Percentiles rank a stretch among this genome's conserved stretches.
These are phyloP conservation scores for Geodia barretti DNA, from an alignment of 37 sponge, comb jelly and placozoan genomes.

Conservation along the genomic window DNA sequence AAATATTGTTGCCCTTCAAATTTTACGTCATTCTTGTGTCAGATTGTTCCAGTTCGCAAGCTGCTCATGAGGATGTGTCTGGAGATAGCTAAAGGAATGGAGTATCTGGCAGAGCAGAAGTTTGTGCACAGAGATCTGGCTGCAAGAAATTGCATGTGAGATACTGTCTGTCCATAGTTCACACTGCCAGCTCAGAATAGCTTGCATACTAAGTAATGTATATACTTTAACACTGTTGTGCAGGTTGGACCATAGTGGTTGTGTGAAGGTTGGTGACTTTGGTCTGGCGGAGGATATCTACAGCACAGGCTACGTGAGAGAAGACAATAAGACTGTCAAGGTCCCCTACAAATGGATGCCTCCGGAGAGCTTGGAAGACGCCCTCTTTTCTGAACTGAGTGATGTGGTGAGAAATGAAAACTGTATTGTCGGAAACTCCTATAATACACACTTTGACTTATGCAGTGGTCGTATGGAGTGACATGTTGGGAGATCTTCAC, in stretches of 20 bases:
- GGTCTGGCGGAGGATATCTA: conserved; percentile 43
- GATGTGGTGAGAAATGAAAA: conserved; percentile 15
- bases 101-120: conserved; percentile 19
- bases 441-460: no score
- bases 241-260: conserved; percentile 24
- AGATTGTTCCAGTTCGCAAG: conserved; percentile 25
- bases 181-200: no score
- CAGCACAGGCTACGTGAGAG: conserved; percentile 24
- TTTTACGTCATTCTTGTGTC: no score
- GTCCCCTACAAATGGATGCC: conserved; percentile 47
- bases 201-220: no score
- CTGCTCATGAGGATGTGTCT: conserved; percentile 27
- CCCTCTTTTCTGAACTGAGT: conserved; percentile 21
- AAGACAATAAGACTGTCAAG: conserved; percentile 4
- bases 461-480: conserved; percentile 55
- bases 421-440: background rate
- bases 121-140: conserved; percentile 42
- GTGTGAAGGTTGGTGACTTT: conserved; percentile 39
- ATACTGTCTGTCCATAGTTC: no score
- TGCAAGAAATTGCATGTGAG: conserved; percentile 45
- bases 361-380: conserved; percentile 26
- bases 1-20: no score
- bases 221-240: no score
- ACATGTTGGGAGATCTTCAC: conserved; percentile 45
- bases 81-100: conserved; percentile 36